Evolutionary conservation across 2,113 vertebrate genomes (phyloP).

Genomic region (Austrofundulus limnaeus): DNA sequence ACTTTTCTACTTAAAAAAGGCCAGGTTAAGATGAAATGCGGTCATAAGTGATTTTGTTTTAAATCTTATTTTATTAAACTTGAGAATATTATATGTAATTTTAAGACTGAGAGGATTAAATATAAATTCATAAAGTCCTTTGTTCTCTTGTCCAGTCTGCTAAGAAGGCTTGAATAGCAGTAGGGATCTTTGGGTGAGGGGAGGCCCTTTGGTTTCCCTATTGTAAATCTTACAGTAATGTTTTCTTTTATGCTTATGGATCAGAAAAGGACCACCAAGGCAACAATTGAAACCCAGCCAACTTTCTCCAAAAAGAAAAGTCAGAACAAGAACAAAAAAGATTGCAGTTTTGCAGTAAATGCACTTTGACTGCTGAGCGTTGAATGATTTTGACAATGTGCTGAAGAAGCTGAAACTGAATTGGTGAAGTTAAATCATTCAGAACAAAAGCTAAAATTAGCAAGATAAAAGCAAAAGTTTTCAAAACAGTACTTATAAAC

Average conservation of each 20-base stretch:
- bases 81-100: conserved; percentile 21
- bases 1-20: conserved; percentile 28
- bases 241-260: conserved; percentile 38
- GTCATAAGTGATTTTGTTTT: conserved; percentile 2
- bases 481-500: too few species aligned
- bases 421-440: too few species aligned
- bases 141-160: conserved; percentile 49
- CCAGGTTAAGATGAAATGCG: conserved; percentile 7
- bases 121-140: conserved; percentile 40
- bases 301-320: neutral
- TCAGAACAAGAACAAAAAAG: neutral
- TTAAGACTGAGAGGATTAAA: conserved; percentile 40
- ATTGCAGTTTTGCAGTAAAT: too few species aligned
- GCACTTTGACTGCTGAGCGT: too few species aligned
- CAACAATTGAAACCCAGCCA: conserved; percentile 6
- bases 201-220: conserved; percentile 37
- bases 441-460: too few species aligned
- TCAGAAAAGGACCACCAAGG: conserved; percentile 34
- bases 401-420: too few species aligned
- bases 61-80: conserved; percentile 16
- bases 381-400: too few species aligned
- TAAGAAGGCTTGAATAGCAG: conserved; percentile 39
- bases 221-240: conserved; percentile 47
- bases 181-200: conserved; percentile 33
- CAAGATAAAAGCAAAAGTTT: too few species aligned